Base-by-base conservation (phyloP, 2,113 vertebrate species). In the Zootoca vivipara region DNA sequence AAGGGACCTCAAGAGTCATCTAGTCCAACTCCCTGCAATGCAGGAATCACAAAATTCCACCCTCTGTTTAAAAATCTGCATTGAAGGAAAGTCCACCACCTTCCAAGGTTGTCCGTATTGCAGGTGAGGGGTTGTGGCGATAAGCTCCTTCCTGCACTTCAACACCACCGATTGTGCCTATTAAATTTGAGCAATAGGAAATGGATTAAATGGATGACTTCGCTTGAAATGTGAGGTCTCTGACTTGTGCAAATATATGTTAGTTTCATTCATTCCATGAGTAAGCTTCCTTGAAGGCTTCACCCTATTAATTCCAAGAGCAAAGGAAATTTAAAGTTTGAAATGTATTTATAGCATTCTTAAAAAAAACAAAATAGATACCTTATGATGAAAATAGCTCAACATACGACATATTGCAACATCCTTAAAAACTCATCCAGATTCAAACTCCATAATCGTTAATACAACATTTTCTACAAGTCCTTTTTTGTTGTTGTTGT, bases 361-460 rank as follows among this genome's bases (percentile, higher is more conserved):
- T 82, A 81, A 16, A 70, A 92, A 82, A 30, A 35, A 89, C 82
- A 15, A 30, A 30, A 28, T 67, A 89, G 82, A 87, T 74, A 26
- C 40, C 75, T 93, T 77, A 42, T 69, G 88, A 22, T 77, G 28
- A 30, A 83, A 83, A 84, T 90, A 88, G 74, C 86, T 80, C 85
- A 89, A 93, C 85, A n/a, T 88, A 90, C 85, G 88, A 93, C 85
- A n/a, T 88, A 90, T 46, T 91, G 77, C 80, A 89, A 91, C 89
- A 38, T 70, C 85, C 85, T 73, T 72, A 46, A 88, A 83, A 88
- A 83, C 78, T 93, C 77, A 89, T 24, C 81, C 79, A 87, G 80
- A 93, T 94, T 89, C 82, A 92, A 91, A 85, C 20, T 77, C 69
- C 87, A 80, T 91, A 93, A 90, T 91, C 93, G 92, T 90, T 93